Base-by-base conservation (phyloP, 1,140 invertebrate species). In the Amphibalanus amphitrite region DNA sequence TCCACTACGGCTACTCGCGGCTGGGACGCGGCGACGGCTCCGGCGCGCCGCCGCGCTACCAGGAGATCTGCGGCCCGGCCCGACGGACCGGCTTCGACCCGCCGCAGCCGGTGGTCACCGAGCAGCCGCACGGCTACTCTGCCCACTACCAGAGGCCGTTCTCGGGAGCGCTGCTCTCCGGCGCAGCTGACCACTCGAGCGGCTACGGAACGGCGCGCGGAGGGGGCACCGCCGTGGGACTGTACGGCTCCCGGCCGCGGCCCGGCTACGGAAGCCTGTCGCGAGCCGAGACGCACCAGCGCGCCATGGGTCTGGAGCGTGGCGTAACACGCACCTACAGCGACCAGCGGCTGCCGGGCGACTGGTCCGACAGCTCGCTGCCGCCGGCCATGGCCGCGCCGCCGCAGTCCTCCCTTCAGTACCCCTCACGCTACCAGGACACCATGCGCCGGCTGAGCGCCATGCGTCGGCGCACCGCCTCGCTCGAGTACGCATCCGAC, bases 401-500 rank as follows among this genome's bases (percentile, higher is more conserved):
- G 23, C 75, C 74, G 73, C 72, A 73, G 17, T 72, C 75, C 0
- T 74, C 75, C 33, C 73, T 76, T 20, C 76, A 77, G 71, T 75
- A 76, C 28, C 73, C 75, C 13, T 73, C 71, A 40, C 75, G 71
- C 69, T 75, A 74, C 67, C 76, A 73, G 70, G 76, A 73, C 69
- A 73, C 77, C 38, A 75, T 77, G 73, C 71, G 75, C 29, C 72
- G 75, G 26, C 74, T 75, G 20, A 76, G 76, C 67, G 75, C 77
- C 29, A 75, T 78, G 28, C 77, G 79, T 10, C 76, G 78, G 69
- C 69, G 76, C 64, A 74, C 74, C 20, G 69, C 73, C 33, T 77
- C 88, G 68, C 82, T 93, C 74, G 92, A 93, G 80, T 94, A 93
- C 79, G 91, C 91, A 40, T 96, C 93, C 25, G 95, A 97, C 78